Evolutionary conservation across 35 echinoderm and acorn worm species (phyloP).

Genomic region (Strongylocentrotus purpuratus): DNA sequence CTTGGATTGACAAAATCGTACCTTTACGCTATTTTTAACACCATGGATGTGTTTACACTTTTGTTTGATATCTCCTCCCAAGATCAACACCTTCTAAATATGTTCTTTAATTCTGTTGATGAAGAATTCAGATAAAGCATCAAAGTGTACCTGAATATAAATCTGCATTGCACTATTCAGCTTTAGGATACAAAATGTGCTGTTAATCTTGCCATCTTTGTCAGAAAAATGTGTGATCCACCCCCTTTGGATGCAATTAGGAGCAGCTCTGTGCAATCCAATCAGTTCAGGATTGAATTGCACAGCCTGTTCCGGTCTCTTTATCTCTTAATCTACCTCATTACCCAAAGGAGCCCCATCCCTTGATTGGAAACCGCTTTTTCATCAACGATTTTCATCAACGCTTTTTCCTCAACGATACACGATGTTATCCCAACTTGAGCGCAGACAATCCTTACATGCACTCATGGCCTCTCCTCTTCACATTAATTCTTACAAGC

Average conservation of each 20-base stretch:
- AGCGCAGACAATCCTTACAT: too few relatives aligned
- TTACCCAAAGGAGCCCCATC: neutral
- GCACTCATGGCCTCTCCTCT: neutral
- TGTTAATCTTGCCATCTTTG: neutral
- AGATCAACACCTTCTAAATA: neutral
- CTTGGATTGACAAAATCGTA: too few relatives aligned
- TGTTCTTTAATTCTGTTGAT: neutral
- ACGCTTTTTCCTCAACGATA: too few relatives aligned
- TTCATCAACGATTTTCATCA: neutral
- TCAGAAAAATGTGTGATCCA: neutral
- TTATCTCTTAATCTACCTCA: neutral
- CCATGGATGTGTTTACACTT: too few relatives aligned
- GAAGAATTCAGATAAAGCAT: neutral
- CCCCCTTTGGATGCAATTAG: neutral
- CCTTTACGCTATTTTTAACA: too few relatives aligned
- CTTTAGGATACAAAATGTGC: neutral
- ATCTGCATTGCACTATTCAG: neutral
- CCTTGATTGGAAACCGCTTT: neutral
- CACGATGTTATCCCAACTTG: too few relatives aligned
- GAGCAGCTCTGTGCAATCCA: neutral
- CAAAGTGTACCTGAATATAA: neutral
- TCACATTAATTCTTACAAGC: neutral
- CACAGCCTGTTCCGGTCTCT: constrained; percentile 6
- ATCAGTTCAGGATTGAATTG: neutral
- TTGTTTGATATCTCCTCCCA: neutral